phyloP scores from a whole-genome alignment of 2,113 vertebrate genomes.

The Odocoileus hemionus region DNA sequence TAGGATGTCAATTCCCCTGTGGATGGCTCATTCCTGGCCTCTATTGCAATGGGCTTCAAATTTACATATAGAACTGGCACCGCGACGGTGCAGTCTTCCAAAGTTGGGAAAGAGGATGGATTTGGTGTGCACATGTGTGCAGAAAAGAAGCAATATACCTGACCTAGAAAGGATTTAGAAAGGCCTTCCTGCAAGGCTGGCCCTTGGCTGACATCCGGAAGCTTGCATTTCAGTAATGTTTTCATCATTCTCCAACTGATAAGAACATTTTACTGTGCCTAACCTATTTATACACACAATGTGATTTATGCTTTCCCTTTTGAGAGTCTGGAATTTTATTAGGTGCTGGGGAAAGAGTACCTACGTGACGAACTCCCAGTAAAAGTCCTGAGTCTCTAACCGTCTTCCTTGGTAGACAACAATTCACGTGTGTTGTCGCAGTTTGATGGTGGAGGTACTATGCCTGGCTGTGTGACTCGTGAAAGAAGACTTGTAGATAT shows the following conservation, averaged over 20 bases:
- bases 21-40: neutral
- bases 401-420: neutral
- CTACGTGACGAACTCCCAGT: no score
- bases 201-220: neutral
- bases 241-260: neutral
- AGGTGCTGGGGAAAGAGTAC: neutral
- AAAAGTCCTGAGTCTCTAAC: neutral
- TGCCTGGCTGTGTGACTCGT: fast-evolving
- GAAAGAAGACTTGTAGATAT: no score
- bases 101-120: neutral
- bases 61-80: no score
- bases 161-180: neutral
- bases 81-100: neutral
- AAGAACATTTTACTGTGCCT: neutral
- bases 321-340: neutral
- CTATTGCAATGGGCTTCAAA: neutral
- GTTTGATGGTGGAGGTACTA: fast-evolving
- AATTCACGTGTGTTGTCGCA: fast-evolving
- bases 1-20: fast-evolving
- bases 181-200: neutral
- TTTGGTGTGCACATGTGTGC: neutral
- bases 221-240: neutral
- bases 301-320: neutral
- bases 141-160: neutral
- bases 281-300: neutral